Evolutionary conservation across 2,113 vertebrate species (phyloP).

Genomic region (Catharus minimus): DNA sequence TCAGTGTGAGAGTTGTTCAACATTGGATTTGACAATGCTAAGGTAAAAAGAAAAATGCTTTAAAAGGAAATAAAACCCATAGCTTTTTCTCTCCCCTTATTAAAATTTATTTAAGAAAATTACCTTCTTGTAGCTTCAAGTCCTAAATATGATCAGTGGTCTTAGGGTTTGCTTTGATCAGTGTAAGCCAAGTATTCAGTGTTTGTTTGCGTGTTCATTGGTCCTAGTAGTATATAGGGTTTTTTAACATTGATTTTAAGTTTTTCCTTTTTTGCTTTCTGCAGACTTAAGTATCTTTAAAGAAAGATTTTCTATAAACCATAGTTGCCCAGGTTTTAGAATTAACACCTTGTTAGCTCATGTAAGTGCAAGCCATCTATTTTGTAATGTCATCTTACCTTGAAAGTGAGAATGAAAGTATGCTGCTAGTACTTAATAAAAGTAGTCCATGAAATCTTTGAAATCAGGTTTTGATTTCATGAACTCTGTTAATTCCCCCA

Average conservation of each 20-base stretch:
- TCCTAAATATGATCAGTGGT: neutral
- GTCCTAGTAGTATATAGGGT: fast-evolving
- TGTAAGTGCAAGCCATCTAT: neutral
- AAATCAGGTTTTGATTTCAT: neutral
- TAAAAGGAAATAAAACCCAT: neutral
- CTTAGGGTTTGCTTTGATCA: neutral
- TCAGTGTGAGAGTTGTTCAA: neutral
- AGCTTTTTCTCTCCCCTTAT: neutral
- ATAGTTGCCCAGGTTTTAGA: neutral
- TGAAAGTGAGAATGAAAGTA: neutral
- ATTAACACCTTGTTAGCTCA: neutral
- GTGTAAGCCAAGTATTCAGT: neutral
- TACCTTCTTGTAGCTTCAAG: neutral
- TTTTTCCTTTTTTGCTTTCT: neutral
- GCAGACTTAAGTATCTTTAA: neutral
- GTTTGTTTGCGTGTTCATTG: neutral
- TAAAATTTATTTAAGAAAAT: neutral
- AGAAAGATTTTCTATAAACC: neutral
- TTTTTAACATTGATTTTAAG: neutral
- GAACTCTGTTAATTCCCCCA: neutral
- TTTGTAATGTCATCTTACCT: neutral
- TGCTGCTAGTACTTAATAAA: neutral
- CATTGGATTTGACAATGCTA: fast-evolving
- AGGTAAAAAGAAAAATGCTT: neutral
- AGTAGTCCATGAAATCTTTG: neutral